Conservation (phyloP, 2,797 vertebrate species). For the Nyctalus aviator region DNA sequence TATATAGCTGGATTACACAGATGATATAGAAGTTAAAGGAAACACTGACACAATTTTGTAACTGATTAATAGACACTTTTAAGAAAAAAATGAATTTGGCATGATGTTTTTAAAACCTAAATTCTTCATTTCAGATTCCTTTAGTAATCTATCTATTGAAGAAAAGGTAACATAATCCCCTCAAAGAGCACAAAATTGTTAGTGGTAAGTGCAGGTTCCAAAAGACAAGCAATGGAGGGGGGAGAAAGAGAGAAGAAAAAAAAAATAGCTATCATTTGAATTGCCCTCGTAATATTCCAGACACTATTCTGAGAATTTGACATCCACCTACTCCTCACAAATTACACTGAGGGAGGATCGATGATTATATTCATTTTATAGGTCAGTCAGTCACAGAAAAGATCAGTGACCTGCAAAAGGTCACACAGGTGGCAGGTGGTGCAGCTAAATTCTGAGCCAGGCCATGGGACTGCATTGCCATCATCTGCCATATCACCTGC, state of each 20-base stretch:
- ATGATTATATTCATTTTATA: background rate
- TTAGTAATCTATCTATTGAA: background rate
- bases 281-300: background rate
- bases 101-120: conserved; percentile 36
- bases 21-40: background rate
- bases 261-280: background rate
- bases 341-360: background rate
- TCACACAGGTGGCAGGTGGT: background rate
- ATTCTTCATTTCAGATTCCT: conserved; percentile 24
- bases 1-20: background rate
- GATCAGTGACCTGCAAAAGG: background rate
- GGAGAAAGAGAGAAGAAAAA: background rate
- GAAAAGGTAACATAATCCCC: background rate
- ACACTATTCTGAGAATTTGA: background rate
- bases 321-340: background rate
- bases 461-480: too few species aligned
- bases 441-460: background rate
- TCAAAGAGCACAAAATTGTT: background rate
- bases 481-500: fast-evolving
- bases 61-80: background rate
- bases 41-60: background rate
- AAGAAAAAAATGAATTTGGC: background rate
- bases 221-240: background rate
- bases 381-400: background rate
- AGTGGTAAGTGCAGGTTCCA: background rate